phyloP scores from a whole-genome alignment of 2,113 vertebrate species.

The Nycticebus coucang region DNA sequence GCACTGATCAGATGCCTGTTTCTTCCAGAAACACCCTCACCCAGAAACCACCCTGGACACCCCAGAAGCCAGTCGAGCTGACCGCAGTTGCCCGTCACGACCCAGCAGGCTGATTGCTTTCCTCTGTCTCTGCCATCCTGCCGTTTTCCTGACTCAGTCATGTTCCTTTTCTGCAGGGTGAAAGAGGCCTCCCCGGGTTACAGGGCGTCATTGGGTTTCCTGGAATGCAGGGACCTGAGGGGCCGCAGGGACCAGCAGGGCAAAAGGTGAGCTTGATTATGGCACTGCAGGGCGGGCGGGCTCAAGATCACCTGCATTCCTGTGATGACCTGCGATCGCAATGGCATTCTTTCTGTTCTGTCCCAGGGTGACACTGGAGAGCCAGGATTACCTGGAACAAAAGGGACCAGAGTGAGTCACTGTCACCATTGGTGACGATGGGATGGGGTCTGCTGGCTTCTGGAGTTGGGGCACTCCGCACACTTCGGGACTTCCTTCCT shows the following conservation, averaged over 20 bases:
- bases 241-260: constrained; percentile 91
- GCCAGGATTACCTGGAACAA: constrained; percentile 90
- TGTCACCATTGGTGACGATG: fast-evolving
- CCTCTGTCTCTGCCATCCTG: neutral
- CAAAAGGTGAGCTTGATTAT: constrained; percentile 87
- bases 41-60: fast-evolving
- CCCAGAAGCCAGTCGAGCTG: too few species aligned
- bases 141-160: neutral
- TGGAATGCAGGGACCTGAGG: constrained; percentile 96
- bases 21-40: neutral
- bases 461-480: fast-evolving
- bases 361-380: constrained; percentile 93
- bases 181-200: constrained; percentile 93
- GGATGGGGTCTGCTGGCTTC: fast-evolving
- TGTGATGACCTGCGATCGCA: neutral
- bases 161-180: constrained; percentile 87
- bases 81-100: neutral
- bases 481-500: fast-evolving
- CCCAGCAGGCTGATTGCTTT: fast-evolving
- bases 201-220: constrained; percentile 97
- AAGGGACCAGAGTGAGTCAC: constrained; percentile 95
- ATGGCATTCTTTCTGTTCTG: neutral
- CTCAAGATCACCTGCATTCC: neutral
- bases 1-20: neutral
- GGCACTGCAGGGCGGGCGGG: fast-evolving